These are phyloP conservation scores for Elephas maximus DNA, from an alignment of 2,113 vertebrate species.

Conservation along the genomic window DNA sequence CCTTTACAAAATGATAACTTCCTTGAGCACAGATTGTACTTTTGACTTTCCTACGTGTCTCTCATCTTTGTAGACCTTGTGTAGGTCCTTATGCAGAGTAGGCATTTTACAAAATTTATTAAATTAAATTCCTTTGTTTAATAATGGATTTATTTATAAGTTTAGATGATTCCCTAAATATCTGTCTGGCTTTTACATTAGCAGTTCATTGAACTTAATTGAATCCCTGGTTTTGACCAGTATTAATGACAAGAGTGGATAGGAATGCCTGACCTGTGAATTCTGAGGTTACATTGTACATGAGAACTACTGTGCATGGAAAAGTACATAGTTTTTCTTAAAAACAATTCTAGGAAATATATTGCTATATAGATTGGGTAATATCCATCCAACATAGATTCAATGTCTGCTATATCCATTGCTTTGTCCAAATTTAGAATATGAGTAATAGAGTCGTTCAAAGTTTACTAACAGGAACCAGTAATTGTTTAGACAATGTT, in stretches of 20 bases:
- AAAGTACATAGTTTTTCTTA: conserved; percentile 78
- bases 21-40: neutral
- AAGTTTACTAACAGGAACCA: conserved; percentile 86
- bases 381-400: conserved; percentile 78
- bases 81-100: neutral
- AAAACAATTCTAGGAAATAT: conserved; percentile 86
- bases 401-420: conserved; percentile 82
- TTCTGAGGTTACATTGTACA: conserved; percentile 73
- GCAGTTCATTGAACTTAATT: conserved; percentile 35
- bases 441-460: conserved; percentile 84
- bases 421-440: conserved; percentile 79
- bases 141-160: neutral
- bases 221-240: conserved; percentile 36
- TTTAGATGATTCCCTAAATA: conserved; percentile 22
- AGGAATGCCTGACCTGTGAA: conserved; percentile 79
- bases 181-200: neutral
- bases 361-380: conserved; percentile 84
- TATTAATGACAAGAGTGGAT: conserved; percentile 59
- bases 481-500: conserved; percentile 82
- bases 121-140: neutral
- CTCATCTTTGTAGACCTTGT: neutral
- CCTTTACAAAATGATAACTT: neutral
- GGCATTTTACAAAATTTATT: neutral
- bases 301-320: conserved; percentile 77
- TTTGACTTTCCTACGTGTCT: neutral